Evolutionary conservation across 2,888 invertebrate genomes (phyloP).

Genomic region (Melitaea athalia): DNA sequence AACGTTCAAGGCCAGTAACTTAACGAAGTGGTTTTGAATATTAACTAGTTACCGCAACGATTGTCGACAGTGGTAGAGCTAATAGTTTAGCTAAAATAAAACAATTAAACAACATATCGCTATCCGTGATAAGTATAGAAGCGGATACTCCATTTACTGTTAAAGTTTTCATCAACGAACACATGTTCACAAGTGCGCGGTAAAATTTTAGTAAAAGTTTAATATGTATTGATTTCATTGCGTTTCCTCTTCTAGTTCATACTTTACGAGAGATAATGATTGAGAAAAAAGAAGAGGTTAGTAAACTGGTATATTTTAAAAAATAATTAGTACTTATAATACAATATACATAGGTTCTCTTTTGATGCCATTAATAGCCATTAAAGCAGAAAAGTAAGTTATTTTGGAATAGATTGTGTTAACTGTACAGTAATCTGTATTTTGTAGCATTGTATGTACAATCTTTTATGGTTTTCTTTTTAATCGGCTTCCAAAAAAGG

Average conservation of each 20-base stretch:
- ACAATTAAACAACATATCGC: background rate
- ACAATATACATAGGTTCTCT: too few species aligned
- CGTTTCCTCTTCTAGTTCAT: background rate
- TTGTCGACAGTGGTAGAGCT: background rate
- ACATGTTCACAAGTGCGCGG: conserved; percentile 5
- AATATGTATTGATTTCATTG: background rate
- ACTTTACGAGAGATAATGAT: background rate
- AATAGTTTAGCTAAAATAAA: conserved; percentile 7
- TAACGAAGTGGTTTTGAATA: background rate
- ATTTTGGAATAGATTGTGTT: too few species aligned
- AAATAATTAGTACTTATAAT: too few species aligned
- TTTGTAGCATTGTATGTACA: too few species aligned
- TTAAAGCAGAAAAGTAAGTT: too few species aligned
- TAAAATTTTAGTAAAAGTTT: background rate
- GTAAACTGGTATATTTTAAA: background rate
- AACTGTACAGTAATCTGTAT: too few species aligned
- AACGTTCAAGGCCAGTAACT: conserved; percentile 23
- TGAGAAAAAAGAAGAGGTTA: conserved; percentile 25
- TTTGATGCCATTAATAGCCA: too few species aligned
- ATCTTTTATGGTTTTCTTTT: too few species aligned
- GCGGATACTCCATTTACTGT: background rate
- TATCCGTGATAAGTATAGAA: background rate
- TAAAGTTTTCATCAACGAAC: background rate
- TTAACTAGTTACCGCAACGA: background rate
- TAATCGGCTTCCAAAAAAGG: too few species aligned